Evolutionary conservation across 2,113 vertebrate species (phyloP).

Genomic region (Hydrochoerus hydrochaeris): DNA sequence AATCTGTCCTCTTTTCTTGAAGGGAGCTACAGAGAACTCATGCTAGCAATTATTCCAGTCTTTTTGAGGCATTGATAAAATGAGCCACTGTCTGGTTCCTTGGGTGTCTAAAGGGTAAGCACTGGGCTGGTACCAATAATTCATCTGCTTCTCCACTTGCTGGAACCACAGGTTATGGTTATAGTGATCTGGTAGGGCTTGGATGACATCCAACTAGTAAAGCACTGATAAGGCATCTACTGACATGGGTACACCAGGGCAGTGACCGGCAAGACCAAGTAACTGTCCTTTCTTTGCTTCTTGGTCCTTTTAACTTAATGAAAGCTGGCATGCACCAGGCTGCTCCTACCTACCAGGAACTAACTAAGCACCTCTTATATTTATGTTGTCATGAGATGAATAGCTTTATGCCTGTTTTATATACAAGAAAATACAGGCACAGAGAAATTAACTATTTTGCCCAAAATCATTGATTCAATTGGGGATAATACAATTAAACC

Average conservation of each 20-base stretch:
- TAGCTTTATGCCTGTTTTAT: neutral
- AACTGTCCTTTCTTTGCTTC: neutral
- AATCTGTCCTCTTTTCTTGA: neutral
- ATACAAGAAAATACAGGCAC: neutral
- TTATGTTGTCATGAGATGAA: neutral
- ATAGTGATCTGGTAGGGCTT: neutral
- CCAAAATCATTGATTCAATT: neutral
- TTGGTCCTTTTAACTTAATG: neutral
- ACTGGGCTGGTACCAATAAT: neutral
- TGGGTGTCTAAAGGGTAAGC: neutral
- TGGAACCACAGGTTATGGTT: neutral
- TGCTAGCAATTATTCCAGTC: neutral
- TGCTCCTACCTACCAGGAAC: neutral
- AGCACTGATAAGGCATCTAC: neutral
- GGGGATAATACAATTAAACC: neutral
- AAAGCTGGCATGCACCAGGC: neutral
- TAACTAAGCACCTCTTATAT: neutral
- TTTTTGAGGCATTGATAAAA: neutral
- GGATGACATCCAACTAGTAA: neutral
- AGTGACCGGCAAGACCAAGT: neutral
- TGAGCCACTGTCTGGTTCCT: neutral
- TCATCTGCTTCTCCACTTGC: neutral
- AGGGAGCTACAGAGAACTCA: neutral
- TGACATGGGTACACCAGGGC: neutral
- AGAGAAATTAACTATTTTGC: constrained; percentile 8